Percentiles rank a stretch among this genome's conserved stretches.
phyloP scores from a whole-genome alignment of 2,888 invertebrate species.

The Hololepta plana region DNA sequence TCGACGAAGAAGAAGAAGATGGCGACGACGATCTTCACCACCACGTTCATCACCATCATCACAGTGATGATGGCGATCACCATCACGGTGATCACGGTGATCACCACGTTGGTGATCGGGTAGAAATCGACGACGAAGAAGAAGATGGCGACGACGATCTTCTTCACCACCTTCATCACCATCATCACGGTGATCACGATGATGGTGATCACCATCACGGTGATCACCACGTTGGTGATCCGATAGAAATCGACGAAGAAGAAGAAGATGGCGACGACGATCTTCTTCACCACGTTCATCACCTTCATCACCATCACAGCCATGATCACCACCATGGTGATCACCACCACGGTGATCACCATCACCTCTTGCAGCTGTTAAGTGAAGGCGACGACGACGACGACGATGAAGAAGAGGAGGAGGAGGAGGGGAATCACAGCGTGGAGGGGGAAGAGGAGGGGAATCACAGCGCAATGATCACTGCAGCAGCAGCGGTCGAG shows the following conservation, averaged over 20 bases:
- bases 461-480: no score
- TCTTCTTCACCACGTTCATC: conserved; percentile 1
- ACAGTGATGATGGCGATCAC: neutral
- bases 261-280: no score
- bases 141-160: neutral
- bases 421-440: no score
- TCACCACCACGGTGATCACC: conserved; percentile 2
- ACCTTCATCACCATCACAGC: conserved; percentile 1
- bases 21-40: conserved; percentile 1
- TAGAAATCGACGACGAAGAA: neutral
- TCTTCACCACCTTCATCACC: neutral
- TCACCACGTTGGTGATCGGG: neutral
- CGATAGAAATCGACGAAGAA: no score
- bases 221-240: no score
- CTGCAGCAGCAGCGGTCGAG: no score
- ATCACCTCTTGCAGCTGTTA: no score
- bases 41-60: neutral
- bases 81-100: neutral
- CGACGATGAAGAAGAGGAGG: no score
- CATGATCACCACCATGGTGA: conserved; percentile 1
- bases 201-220: no score
- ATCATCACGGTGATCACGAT: neutral
- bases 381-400: no score
- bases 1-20: neutral
- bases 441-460: no score